Evolutionary conservation across 2,888 invertebrate species (phyloP).

Genomic region (Listrodromus nycthemerus): DNA sequence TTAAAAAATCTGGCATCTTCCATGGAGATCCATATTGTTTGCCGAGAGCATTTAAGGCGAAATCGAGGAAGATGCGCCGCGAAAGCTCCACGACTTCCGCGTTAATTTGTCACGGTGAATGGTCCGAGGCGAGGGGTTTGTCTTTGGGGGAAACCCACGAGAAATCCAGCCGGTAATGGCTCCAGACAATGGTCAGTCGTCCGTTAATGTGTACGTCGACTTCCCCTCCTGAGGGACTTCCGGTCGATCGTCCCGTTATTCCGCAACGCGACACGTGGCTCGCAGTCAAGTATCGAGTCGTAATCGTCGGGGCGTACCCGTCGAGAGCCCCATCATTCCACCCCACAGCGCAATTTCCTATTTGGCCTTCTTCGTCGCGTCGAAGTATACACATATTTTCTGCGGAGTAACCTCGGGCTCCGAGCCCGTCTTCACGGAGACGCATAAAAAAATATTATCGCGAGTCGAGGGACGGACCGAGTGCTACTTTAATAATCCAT

Average conservation of each 20-base stretch:
- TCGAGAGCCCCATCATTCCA: conserved; percentile 43
- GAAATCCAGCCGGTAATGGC: conserved; percentile 32
- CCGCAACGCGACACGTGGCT: conserved; percentile 46
- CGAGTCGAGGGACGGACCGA: conserved; percentile 15
- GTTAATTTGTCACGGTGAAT: conserved; percentile 60
- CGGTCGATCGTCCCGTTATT: conserved; percentile 31
- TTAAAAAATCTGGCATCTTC: no score
- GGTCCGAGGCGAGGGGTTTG: conserved; percentile 5
- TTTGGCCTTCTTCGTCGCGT: conserved; percentile 21
- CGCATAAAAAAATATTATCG: conserved; percentile 48
- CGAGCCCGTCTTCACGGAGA: neutral
- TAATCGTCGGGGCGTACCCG: conserved; percentile 67
- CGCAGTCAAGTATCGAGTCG: conserved; percentile 52
- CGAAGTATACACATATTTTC: conserved; percentile 71
- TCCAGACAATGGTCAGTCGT: conserved; percentile 44
- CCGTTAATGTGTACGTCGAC: conserved; percentile 37
- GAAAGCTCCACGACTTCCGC: conserved; percentile 53
- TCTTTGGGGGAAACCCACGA: neutral
- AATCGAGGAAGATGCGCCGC: conserved; percentile 7
- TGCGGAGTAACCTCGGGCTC: conserved; percentile 46
- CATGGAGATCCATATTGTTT: no score
- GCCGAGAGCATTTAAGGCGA: no score
- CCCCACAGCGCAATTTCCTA: conserved; percentile 39
- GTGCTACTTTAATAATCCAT: conserved; percentile 62
- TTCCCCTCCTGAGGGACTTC: conserved; percentile 19